These are phyloP conservation scores for Tokudaia tokunoshimensis DNA, from an alignment of 2,797 vertebrate species.

Conservation along the genomic window DNA sequence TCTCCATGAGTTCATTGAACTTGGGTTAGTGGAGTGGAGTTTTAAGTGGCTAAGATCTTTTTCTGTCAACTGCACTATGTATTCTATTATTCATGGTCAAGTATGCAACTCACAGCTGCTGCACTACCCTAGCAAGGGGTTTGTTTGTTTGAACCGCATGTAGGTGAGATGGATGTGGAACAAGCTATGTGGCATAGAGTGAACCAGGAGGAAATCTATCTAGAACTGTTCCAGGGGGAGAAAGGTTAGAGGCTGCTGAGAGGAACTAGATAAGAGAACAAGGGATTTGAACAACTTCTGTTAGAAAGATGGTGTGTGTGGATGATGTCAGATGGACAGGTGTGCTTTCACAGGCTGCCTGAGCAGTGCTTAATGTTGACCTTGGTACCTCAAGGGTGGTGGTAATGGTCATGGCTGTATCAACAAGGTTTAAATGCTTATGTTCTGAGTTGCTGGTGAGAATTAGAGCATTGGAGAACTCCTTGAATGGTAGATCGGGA, in stretches of 20 bases:
- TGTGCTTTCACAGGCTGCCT: background rate
- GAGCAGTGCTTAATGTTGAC: too few relatives aligned
- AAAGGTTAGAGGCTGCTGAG: background rate
- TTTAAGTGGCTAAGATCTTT: background rate
- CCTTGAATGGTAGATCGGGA: background rate
- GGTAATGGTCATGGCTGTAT: background rate
- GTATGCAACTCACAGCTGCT: background rate
- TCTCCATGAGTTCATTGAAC: background rate
- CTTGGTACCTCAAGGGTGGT: background rate
- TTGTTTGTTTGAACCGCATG: background rate
- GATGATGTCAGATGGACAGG: background rate
- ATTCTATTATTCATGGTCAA: background rate
- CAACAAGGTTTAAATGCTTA: background rate
- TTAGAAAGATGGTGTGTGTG: background rate
- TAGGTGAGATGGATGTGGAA: background rate
- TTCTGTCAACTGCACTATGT: background rate
- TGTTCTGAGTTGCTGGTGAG: slow-evolving; percentile 4
- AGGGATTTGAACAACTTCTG: background rate
- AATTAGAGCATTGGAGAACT: background rate
- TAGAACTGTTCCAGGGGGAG: background rate
- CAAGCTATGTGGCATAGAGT: background rate
- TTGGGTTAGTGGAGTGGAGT: background rate
- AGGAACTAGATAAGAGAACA: background rate
- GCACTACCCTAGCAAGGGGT: rapidly evolving
- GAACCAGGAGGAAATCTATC: background rate